A percentile compares a stretch with the other conserved stretches of the same genome.
phyloP scores from a whole-genome alignment of 2,113 vertebrate genomes.

The Illadopsis cleaveri region DNA sequence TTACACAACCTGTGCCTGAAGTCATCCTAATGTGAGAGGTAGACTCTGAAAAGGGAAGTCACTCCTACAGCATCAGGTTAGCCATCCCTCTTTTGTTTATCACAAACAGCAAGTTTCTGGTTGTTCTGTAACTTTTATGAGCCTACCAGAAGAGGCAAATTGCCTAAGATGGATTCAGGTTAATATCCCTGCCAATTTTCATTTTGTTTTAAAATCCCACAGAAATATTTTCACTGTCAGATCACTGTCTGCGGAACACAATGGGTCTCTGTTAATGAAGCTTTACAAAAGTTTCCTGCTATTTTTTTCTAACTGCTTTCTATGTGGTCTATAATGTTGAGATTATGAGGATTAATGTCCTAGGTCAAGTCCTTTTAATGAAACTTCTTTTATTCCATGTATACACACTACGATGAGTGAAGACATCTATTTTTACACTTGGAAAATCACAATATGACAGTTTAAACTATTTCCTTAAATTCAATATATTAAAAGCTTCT shows the following conservation, averaged over 20 bases:
- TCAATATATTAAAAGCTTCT: neutral
- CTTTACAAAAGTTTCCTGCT: constrained; percentile 9
- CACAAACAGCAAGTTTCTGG: neutral
- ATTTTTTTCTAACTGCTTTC: neutral
- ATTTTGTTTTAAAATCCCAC: neutral
- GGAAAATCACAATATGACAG: neutral
- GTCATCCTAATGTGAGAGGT: neutral
- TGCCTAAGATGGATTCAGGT: neutral
- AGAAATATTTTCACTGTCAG: neutral
- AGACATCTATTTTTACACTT: neutral
- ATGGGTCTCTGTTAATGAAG: neutral
- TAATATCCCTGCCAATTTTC: neutral
- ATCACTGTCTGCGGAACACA: neutral
- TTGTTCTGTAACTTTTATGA: neutral
- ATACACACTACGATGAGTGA: neutral
- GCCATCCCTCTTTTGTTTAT: neutral
- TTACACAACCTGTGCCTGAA: neutral
- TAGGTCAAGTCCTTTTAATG: neutral
- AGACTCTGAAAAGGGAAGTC: neutral
- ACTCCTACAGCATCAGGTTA: neutral
- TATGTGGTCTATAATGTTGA: neutral
- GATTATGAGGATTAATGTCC: neutral
- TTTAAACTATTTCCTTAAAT: neutral
- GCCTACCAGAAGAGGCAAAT: neutral
- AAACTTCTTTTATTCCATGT: neutral